Evolutionary conservation across 1,140 invertebrate species (phyloP), one percentile per base, ranked within the genome.

Genomic region (Zaprionus davidi): DNA sequence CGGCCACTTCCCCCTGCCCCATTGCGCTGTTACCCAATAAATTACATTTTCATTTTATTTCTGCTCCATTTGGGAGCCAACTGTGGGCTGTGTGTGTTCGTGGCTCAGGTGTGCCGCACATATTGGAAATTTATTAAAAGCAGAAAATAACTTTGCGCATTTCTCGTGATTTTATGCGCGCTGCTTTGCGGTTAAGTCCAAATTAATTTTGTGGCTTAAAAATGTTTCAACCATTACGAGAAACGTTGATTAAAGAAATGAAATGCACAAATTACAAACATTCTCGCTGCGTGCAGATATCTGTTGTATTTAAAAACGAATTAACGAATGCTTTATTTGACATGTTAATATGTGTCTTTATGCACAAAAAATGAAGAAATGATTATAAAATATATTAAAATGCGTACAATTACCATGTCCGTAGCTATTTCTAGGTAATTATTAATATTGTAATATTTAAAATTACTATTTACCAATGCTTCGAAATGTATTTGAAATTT

Each of bases 11-110:
- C 66, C 17, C 49, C 46, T 41, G 60, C 41, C 34, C 17, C 44
- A 5, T 62, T 6, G 56, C 11, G 6, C 31, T 13, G 49, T 20
- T 57, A n/a, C 20, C 38, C 57, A 71, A 59, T 79, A 82, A 81
- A 88, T 88, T 81, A 81, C 67, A 90, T 81, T 83, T 84, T 81
- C 74, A 70, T 71, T 88, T 84, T 81, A 77, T 72, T 79, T 81
- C 57, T 63, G 76, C 74, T 87, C 62, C 81, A 62, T 73, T 71
- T 64, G 62, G 51, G 53, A 53, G 26, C 51, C 36, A 66, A 53
- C 64, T 56, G 28, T 22, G 36, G 24, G 62, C 60, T 55, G 49
- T 63, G 44, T 12, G 56, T 34, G 36, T 20, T 22, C 34, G 24
- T 57, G 71, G 57, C 79, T 79, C 84, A 88, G 84, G 85, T 88